Base-by-base conservation (phyloP, 2,113 vertebrate species). In the Cyprinodon brontotheroides region DNA sequence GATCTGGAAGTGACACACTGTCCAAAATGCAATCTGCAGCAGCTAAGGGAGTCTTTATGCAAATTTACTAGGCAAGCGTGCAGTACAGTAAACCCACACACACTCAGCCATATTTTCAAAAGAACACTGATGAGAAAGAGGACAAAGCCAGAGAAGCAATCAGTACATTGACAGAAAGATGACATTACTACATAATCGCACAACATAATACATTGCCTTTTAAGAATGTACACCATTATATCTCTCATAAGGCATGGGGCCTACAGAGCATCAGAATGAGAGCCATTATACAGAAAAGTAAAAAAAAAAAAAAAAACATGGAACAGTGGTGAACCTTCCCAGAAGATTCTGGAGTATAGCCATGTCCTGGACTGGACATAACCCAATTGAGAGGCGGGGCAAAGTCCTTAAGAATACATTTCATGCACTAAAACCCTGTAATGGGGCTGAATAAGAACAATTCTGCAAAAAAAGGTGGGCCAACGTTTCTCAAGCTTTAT, bases 151-250 rank as follows among this genome's bases (percentile, higher is more conserved):
- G 38, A 62, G 45, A 4, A 64, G 61, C 20, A 70, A 77, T 82
- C 53, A 62, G 70, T 47, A 60, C 43, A 38, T 45, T 71, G 72
- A 76, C 62, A 43, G 20, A 61, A 81, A 81, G 50, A 65, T 3
- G 15, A 75, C 38, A 65, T 36, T 61, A 72, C 61, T 50, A 41
- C 61, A 70, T 85, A 68, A 81, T 69, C 4, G 68, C 74, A 81
- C 67, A 69, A 59, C 7, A 20, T 57, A 20, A 4, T 41, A 41
- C 41, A 41, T 6, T 41, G 41, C 6, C 9, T 15, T n/a, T 15
- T 7, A n/a, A 57, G n/a, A 57, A 20, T 57, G 20, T 57, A 8
- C 2, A 15, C 20, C 50, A 4, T 57, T 9, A 20, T 0, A 57
- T 57, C n/a, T 57, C 7, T 57, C 10, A 29, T 29, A 29, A 29